phyloP scores from a whole-genome alignment of 2,797 vertebrate genomes.

The Emydoidea blandingii region DNA sequence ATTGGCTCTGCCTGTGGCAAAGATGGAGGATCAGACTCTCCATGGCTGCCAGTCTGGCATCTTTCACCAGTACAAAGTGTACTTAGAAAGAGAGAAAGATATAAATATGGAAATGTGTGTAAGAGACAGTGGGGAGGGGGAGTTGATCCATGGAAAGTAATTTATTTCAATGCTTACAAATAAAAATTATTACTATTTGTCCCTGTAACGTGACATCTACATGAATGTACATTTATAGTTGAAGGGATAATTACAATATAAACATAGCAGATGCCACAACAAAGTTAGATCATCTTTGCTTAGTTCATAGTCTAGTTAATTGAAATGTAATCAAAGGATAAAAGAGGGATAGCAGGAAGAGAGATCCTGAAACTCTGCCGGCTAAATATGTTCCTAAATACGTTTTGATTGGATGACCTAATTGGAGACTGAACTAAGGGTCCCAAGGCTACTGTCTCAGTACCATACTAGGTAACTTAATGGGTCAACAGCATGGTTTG shows the following conservation, averaged over 20 bases:
- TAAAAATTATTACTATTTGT: background rate
- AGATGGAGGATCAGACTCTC: background rate
- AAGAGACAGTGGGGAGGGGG: background rate
- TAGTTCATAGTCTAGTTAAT: background rate
- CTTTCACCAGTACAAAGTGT: background rate
- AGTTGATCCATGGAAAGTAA: background rate
- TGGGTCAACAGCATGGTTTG: slow-evolving; percentile 58
- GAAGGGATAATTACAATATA: background rate
- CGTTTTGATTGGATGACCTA: slow-evolving; percentile 63
- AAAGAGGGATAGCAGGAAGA: slow-evolving; percentile 37
- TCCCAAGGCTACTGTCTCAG: slow-evolving; percentile 42
- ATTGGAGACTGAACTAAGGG: slow-evolving; percentile 60
- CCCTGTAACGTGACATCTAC: background rate
- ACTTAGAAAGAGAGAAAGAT: background rate
- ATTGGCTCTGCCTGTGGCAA: background rate
- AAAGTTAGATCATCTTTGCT: background rate
- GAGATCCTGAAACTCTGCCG: background rate
- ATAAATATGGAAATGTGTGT: background rate
- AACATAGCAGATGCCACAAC: background rate
- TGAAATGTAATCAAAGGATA: slow-evolving; percentile 17
- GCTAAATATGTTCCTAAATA: slow-evolving; percentile 52
- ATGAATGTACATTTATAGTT: background rate
- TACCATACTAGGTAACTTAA: slow-evolving; percentile 51
- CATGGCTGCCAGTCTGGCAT: background rate
- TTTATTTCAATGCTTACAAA: background rate